Percentiles rank a stretch among this genome's conserved stretches.
Conservation (phyloP, 2,113 vertebrate species). For the Oryzias melastigma region DNA sequence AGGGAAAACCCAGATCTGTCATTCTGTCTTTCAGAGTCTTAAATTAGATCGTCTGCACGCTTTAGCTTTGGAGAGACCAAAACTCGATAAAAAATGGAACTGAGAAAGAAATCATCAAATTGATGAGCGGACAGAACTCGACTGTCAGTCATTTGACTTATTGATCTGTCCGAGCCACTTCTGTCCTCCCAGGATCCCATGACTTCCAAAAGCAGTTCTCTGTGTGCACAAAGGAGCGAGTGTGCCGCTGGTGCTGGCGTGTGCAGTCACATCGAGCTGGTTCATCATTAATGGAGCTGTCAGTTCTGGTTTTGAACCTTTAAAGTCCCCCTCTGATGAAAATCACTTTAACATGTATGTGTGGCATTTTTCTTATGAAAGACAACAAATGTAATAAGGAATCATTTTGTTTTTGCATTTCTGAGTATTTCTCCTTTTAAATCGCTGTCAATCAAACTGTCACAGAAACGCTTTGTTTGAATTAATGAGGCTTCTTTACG, state of each 20-base stretch:
- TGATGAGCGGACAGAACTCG: neutral
- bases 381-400: too few species aligned
- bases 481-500: too few species aligned
- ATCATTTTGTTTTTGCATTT: too few species aligned
- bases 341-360: too few species aligned
- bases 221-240: conserved; percentile 9
- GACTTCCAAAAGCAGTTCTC: conserved; percentile 3
- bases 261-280: neutral
- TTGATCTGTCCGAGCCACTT: neutral
- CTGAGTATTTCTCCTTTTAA: too few species aligned
- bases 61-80: neutral
- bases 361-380: too few species aligned
- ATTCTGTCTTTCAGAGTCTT: conserved; percentile 11
- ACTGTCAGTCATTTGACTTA: neutral
- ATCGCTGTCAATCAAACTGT: too few species aligned
- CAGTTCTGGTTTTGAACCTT: neutral
- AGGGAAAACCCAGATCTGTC: conserved; percentile 1
- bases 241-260: conserved; percentile 4
- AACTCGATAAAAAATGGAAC: neutral
- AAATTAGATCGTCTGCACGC: neutral
- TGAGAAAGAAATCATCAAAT: neutral
- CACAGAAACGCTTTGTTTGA: too few species aligned
- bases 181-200: conserved; percentile 1
- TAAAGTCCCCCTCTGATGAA: too few species aligned
- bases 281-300: conserved; percentile 9